Evolutionary conservation across 2,888 invertebrate species (phyloP).

Genomic region (Neoitamus cyanurus): DNA sequence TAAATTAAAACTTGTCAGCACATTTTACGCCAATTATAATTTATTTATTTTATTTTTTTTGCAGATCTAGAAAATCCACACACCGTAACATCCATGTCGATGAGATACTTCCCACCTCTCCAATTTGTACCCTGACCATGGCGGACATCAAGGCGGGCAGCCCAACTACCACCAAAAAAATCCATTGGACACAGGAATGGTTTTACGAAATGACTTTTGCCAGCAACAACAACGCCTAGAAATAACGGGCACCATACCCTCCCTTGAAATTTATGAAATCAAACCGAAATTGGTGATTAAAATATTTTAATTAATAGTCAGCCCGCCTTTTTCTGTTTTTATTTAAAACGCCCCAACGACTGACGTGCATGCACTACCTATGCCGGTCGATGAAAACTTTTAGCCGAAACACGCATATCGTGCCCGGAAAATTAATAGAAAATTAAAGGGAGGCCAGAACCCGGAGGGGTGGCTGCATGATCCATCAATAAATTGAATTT

Average conservation of each 20-base stretch:
- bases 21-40: background rate
- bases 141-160: background rate
- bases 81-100: conserved; percentile 60
- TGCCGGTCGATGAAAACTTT: background rate
- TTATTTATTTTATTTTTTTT: conserved; percentile 19
- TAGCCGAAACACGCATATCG: background rate
- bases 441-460: background rate
- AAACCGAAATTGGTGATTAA: conserved; percentile 19
- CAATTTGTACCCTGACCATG: conserved; percentile 58
- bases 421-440: background rate
- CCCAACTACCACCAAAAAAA: background rate
- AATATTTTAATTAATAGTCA: conserved; percentile 16
- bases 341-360: background rate
- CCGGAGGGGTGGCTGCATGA: background rate
- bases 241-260: background rate
- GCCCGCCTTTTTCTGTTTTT: background rate
- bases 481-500: conserved; percentile 24
- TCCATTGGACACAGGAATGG: background rate
- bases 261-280: conserved; percentile 1
- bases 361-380: no score
- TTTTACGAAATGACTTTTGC: background rate
- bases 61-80: conserved; percentile 54
- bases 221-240: background rate
- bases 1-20: background rate
- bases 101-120: conserved; percentile 63